Conservation (phyloP, 2,113 vertebrate genomes). For the Nycticryphes semicollaris region DNA sequence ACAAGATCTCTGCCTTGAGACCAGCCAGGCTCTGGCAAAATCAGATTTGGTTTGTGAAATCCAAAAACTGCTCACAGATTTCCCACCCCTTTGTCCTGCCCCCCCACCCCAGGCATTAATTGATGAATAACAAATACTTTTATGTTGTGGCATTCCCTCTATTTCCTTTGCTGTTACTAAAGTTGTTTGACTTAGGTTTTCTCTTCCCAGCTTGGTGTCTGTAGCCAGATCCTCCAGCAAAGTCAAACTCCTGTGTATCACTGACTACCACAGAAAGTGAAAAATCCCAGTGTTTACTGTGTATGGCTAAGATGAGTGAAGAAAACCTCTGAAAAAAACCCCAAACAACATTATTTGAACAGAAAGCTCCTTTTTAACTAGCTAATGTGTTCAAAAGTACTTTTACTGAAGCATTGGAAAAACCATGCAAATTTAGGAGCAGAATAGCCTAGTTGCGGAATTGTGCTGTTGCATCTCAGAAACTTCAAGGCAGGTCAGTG, state of each 20-base stretch:
- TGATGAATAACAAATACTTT: constrained; percentile 12
- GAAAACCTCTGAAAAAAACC: background rate
- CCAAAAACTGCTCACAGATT: background rate
- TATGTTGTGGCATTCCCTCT: background rate
- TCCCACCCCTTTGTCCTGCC: no score
- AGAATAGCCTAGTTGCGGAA: background rate
- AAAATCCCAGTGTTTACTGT: background rate
- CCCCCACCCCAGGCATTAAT: background rate
- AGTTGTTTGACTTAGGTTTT: background rate
- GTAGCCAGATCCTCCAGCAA: background rate
- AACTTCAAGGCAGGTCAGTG: background rate
- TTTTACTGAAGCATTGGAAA: background rate
- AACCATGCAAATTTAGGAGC: background rate
- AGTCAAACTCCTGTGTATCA: background rate
- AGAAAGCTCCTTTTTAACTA: background rate
- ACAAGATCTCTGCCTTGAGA: background rate
- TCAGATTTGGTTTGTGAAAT: background rate
- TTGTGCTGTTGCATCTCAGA: background rate
- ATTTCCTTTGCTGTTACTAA: background rate
- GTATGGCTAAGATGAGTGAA: background rate
- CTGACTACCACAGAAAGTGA: background rate
- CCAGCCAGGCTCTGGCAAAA: background rate
- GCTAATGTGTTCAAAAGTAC: background rate
- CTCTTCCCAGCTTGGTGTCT: background rate
- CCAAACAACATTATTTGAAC: background rate